Base-by-base conservation (phyloP, 1,140 invertebrate genomes). In the Varroa destructor region DNA sequence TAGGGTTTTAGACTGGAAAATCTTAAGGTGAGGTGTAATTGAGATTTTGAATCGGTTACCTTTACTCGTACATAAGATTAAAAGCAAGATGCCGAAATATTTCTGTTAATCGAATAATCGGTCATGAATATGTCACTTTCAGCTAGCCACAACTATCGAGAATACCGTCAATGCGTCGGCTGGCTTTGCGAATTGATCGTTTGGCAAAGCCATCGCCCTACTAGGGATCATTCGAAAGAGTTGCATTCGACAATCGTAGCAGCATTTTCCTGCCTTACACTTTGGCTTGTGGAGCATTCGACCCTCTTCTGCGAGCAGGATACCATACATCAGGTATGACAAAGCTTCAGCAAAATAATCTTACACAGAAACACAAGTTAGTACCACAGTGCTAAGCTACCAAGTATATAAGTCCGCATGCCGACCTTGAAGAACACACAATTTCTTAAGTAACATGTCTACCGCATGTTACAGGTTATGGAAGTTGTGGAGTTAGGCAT, bases 131-230 rank as follows among this genome's bases (percentile, higher is more conserved):
- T 8, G 46, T 73, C 42, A 0, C 54, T 73, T 73, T 3, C 46
- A 54, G 70, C 72, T 10, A 71, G 51, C 14, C 58, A 61, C 42
- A 73, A 46, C 12, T 73, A 73, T 36, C 72, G 58, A 1, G 72
- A 73, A 46, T 73, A 73, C 10, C 58, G 61, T 14, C 61, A 92
- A 77, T 89, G 91, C n/a, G 90, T 98, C 3, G 93, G 95, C 79
- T 94, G 94, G 93, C 86, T 98, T 71, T 94, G 93, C 81, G 92
- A 98, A 82, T 97, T 97, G 79, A 97, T 99, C 76, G 87, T 89
- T 43, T 89, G 88, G 79, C 95, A 98, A 81, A 97, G 96, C 82
- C 92, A 88, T 74, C 85, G 93, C 71, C 95, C 95, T 36, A 93
- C 95, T 43, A 91, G 87, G 61, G 88, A 88, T 61, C 96, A 99